These are phyloP conservation scores for Diacarnus erythraeanus DNA, from an alignment of 37 sponge, comb jelly and placozoan genomes.

Conservation along the genomic window DNA sequence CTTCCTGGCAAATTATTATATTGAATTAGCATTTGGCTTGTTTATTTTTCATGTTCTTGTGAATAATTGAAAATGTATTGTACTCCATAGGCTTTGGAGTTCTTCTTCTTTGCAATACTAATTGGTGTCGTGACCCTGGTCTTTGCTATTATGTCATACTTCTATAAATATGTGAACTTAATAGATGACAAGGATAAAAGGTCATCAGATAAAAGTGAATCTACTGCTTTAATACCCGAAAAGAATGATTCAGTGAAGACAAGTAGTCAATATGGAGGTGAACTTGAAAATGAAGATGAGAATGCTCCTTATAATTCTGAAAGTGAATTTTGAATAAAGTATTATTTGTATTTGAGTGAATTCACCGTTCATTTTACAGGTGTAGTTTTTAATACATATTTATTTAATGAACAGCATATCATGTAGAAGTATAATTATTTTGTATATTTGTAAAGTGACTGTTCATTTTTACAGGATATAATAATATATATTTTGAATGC, in stretches of 20 bases:
- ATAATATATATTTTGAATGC: no score
- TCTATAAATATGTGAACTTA: slow-evolving; percentile 79
- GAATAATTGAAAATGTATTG: no score
- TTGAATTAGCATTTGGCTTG: no score
- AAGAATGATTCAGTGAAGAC: neutral
- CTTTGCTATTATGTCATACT: slow-evolving; percentile 86
- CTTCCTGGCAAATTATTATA: no score
- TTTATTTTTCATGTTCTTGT: no score
- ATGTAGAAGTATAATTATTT: no score
- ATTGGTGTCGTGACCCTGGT: slow-evolving; percentile 61
- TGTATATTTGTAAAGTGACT: no score
- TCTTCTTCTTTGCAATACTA: slow-evolving; percentile 92
- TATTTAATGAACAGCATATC: no score
- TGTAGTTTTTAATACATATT: no score
- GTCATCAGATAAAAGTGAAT: neutral
- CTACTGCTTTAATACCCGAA: neutral
- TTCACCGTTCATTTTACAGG: no score
- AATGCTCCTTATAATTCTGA: neutral
- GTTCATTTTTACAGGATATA: no score
- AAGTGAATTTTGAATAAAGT: slow-evolving; percentile 14
- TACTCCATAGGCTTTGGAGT: slow-evolving; percentile 85
- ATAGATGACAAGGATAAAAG: neutral
- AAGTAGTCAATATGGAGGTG: neutral
- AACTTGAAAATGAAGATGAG: neutral
- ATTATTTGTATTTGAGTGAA: no score